Evolutionary conservation across 1,140 invertebrate genomes (phyloP).

Genomic region (Oncopeltus fasciatus): DNA sequence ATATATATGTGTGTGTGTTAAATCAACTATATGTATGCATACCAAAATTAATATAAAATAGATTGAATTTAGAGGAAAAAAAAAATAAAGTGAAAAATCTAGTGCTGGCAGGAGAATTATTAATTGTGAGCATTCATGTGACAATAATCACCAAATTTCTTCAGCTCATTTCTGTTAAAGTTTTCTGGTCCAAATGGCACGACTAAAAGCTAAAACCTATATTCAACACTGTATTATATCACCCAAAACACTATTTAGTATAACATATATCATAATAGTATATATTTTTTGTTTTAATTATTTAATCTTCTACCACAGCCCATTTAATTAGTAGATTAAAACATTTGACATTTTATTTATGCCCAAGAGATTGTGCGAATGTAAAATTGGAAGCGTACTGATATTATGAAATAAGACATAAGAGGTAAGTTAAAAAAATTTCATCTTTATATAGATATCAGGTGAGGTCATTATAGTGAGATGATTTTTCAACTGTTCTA

Average conservation of each 20-base stretch:
- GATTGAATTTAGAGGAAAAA: no score
- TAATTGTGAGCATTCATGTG: constrained; percentile 11
- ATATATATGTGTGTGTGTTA: no score
- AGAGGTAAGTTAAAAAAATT: neutral
- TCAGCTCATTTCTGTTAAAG: neutral
- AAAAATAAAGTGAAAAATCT: constrained; percentile 9
- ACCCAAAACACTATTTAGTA: neutral
- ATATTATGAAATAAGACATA: neutral
- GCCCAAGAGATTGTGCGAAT: constrained; percentile 4
- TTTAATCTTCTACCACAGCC: constrained; percentile 19
- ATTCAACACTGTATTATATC: constrained; percentile 5
- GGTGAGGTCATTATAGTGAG: no score
- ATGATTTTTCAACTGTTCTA: no score
- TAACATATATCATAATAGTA: constrained; percentile 5
- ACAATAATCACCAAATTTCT: constrained; percentile 4
- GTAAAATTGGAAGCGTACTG: neutral
- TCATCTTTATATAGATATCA: no score
- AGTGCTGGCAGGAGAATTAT: constrained; percentile 17
- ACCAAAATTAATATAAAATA: no score
- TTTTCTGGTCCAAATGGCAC: constrained; percentile 19
- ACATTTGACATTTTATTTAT: constrained; percentile 4
- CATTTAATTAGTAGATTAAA: constrained; percentile 17
- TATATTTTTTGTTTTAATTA: constrained; percentile 12
- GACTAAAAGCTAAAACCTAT: constrained; percentile 14
- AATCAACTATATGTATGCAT: no score